A percentile compares a stretch with the other conserved stretches of the same genome.
Evolutionary conservation across 2,113 vertebrate species (phyloP).

Genomic region (Laticauda laticaudata): DNA sequence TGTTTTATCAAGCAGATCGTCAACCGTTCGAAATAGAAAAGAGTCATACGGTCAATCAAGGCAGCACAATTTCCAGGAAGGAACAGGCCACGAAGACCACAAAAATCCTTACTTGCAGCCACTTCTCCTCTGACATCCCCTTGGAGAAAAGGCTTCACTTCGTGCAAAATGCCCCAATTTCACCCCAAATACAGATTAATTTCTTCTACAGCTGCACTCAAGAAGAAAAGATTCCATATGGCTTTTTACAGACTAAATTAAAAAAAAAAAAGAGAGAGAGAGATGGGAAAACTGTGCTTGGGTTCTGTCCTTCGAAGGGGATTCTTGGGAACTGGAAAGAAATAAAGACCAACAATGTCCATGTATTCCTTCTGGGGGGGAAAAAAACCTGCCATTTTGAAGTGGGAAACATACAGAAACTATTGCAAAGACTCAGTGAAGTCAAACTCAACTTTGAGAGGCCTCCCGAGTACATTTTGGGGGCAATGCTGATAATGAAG

Average conservation of each 20-base stretch:
- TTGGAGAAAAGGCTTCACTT: neutral
- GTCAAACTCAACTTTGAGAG: too few relatives aligned
- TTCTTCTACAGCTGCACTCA: neutral
- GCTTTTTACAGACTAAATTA: too few relatives aligned
- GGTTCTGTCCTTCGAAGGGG: too few relatives aligned
- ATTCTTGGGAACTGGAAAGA: too few relatives aligned
- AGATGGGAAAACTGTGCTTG: too few relatives aligned
- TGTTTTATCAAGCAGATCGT: neutral
- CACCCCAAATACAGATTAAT: neutral
- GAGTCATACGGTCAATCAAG: neutral
- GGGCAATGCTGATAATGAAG: too few relatives aligned
- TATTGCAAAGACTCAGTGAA: too few relatives aligned
- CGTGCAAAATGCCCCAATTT: neutral
- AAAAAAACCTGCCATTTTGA: neutral
- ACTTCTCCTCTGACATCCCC: neutral
- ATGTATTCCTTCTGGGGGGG: too few relatives aligned
- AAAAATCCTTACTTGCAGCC: too few relatives aligned
- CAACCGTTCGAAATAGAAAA: neutral
- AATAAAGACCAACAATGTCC: too few relatives aligned
- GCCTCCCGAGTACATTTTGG: too few relatives aligned
- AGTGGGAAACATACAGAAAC: neutral
- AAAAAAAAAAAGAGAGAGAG: too few relatives aligned
- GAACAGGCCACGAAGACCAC: neutral
- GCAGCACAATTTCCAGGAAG: neutral
- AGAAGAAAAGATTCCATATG: neutral